Conservation (phyloP, 30 jellyfish, hydroid and myxozoan species). For the Aurelia sp. region DNA sequence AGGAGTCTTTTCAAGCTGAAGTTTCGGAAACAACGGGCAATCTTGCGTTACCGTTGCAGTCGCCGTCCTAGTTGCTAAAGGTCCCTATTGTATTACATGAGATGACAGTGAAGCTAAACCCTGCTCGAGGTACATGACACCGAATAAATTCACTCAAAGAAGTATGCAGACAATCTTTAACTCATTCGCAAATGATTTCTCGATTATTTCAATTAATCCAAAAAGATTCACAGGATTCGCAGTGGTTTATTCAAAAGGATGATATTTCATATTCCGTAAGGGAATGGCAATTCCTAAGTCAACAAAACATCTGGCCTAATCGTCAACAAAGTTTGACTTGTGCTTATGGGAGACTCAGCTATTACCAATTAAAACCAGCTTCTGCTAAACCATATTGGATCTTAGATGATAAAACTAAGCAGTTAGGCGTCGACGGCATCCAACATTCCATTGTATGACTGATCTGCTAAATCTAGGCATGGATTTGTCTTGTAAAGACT, state of each 20-base stretch:
- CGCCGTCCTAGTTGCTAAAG: too few species aligned
- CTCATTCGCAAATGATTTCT: too few species aligned
- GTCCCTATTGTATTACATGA: too few species aligned
- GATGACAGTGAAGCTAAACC: too few species aligned
- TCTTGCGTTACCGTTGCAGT: too few species aligned
- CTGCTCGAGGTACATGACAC: too few species aligned
- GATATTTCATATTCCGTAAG: slow-evolving; percentile 17
- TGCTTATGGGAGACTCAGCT: slow-evolving; percentile 32
- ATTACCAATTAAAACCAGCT: slow-evolving; percentile 27
- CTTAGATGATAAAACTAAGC: slow-evolving; percentile 40
- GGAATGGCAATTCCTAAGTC: slow-evolving; percentile 9
- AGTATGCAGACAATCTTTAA: too few species aligned
- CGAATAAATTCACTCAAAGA: too few species aligned
- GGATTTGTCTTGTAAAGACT: slow-evolving; percentile 22
- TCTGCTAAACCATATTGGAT: slow-evolving; percentile 27
- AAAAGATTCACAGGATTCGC: slow-evolving; percentile 1
- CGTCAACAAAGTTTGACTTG: slow-evolving; percentile 31
- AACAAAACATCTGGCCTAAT: background rate
- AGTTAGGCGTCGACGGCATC: slow-evolving; percentile 41
- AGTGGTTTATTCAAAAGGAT: slow-evolving; percentile 3
- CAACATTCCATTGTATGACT: slow-evolving; percentile 13
- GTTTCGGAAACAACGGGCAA: too few species aligned
- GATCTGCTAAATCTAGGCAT: slow-evolving; percentile 38
- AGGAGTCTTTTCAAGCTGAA: too few species aligned
- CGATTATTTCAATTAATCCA: slow-evolving; percentile 47